Evolutionary conservation across 2,113 vertebrate species (phyloP), one percentile per base, ranked within the genome.

Genomic region (Bungarus multicinctus): DNA sequence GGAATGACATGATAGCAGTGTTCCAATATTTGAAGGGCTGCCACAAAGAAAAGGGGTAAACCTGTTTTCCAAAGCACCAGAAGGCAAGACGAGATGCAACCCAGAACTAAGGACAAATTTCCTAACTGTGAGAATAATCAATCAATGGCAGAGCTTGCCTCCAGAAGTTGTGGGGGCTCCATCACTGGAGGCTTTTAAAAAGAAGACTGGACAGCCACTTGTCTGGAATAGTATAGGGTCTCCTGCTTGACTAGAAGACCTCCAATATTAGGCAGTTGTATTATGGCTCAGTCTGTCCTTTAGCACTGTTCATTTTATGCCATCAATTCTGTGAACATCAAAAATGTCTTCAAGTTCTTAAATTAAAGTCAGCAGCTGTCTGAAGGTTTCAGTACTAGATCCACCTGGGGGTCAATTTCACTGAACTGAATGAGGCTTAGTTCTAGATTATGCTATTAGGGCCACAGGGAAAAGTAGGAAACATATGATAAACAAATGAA

Each of bases 401-500:
- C 23, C 22, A 14, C 43, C 30, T 34, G 53, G 85, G 27, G 50
- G 18, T 86, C 30, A 60, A 23, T 87, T 30, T 25, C 25, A 86
- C 10, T 91, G 85, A 87, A 47, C 81, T 57, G 54, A 58, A 11
- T 91, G 81, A 11, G 10, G 22, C 57, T 87, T 52, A 85, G 16
- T 60, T 87, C 54, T 58, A 55, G 43, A n/a, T 50, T 86, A 18
- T 34, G 25, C 9, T 18, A 18, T 57, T 34, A 90, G 94, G 20
- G 55, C 89, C 88, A 1, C 93, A 94, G 93, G 89, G 55, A 74
- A 87, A 96, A 30, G 3, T 0, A 0, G 5, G 90, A 89, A 6
- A 52, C 0, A 0, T 0, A 0, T 0, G 0, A 93, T 88, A 92
- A 91, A 90, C 14, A 91, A 85, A 87, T 85, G 4, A 14, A 45